These are phyloP conservation scores for Diplodus puntazzo DNA, from an alignment of 2,797 vertebrate species.

Conservation along the genomic window DNA sequence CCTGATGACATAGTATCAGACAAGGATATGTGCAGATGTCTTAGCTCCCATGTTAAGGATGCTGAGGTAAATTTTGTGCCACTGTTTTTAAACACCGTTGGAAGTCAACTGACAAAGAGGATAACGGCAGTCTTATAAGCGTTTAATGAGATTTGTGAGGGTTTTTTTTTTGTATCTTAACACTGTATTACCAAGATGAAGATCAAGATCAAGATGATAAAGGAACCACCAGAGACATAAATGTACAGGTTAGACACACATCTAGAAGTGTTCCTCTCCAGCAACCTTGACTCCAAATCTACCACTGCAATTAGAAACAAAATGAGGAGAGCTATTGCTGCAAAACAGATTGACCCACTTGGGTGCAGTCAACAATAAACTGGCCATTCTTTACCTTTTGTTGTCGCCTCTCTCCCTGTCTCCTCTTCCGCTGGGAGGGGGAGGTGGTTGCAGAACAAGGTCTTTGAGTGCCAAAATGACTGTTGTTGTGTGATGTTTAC, in stretches of 20 bases:
- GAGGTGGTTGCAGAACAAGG: constrained; percentile 40
- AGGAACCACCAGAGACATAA: constrained; percentile 1
- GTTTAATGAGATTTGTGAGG: background rate
- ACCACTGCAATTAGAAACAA: constrained; percentile 74
- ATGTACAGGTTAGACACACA: constrained; percentile 6
- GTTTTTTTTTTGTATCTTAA: background rate
- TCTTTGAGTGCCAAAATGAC: constrained; percentile 90
- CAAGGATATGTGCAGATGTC: background rate
- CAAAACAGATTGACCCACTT: constrained; percentile 84
- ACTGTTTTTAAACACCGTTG: background rate
- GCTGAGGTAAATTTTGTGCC: background rate
- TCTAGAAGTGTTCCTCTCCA: constrained; percentile 46
- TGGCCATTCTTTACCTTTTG: constrained; percentile 73
- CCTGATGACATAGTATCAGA: background rate
- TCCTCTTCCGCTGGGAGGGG: constrained; percentile 80
- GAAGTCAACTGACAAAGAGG: background rate
- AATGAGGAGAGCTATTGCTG: constrained; percentile 65
- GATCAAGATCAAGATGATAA: background rate
- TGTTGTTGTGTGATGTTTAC: constrained; percentile 91
- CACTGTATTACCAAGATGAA: background rate
- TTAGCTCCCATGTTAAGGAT: background rate
- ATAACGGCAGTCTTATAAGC: background rate
- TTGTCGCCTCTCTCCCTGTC: constrained; percentile 57
- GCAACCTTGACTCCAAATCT: constrained; percentile 46
- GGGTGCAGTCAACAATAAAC: constrained; percentile 78